Evolutionary conservation across 2,113 vertebrate species (phyloP), one percentile per base, ranked within the genome.

Genomic region (Heterotilapia buettikoferi): DNA sequence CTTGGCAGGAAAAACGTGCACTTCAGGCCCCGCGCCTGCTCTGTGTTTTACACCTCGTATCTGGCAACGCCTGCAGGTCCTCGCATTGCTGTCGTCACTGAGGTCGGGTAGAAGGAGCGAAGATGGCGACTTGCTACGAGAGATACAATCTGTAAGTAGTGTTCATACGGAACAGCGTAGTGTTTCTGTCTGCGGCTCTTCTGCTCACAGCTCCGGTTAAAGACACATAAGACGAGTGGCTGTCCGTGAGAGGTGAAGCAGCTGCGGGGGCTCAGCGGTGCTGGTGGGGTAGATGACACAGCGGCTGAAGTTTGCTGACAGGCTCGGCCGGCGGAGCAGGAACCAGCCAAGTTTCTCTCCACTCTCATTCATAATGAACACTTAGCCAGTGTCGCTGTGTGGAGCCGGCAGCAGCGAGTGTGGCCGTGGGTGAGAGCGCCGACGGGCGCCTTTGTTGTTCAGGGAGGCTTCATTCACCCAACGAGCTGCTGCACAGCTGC

Each of bases 121-220:
- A 96, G 95, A 97, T 97, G 97, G 96, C 96, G 95, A 95, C 95
- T 31, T 93, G 95, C 90, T 97, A 96, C 91, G 95, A 97, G 85
- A 95, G 96, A 93, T 97, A 96, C 88, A 97, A 96, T 93, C 94
- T 97, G 96, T 97, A 92, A 97, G 96, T 97, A 95, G 18, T 19
- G 29, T 43, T 84, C 21, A 53, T 5, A 24, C 13, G 85, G 31
- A 36, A 14, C 9, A 18, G 36, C 59, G 21, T 13, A 10, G 31
- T 1, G 4, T 80, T 52, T 57, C 19, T 12, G 18, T 19, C 40
- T 31, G 18, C 4, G 2, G 10, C 2, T 9, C 18, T 2, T 9
- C 57, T 9, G 19, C 21, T 83, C 24, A 4, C 5, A 5, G 6
- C 24, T 31, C 7, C 9, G 3, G 5, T 21, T 78, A 9, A 78